These are phyloP conservation scores for Pseudorhiza aurosa DNA, from an alignment of 30 jellyfish, hydroid and myxozoan species.

Conservation along the genomic window DNA sequence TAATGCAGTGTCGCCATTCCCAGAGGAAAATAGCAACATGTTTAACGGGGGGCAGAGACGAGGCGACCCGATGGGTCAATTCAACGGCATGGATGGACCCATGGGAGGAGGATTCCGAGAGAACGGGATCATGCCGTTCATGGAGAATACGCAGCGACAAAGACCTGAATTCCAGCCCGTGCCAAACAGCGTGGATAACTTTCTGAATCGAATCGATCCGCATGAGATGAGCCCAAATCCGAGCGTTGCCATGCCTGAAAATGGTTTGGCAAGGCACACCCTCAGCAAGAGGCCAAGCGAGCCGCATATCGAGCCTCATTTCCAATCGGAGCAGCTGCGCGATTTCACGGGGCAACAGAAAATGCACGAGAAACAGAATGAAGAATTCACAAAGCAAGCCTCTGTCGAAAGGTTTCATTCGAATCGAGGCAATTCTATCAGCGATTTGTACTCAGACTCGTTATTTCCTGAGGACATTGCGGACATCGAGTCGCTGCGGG, in stretches of 20 bases:
- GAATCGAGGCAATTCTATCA: constrained; percentile 52
- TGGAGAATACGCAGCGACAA: neutral
- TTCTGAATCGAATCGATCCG: constrained; percentile 79
- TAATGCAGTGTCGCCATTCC: neutral
- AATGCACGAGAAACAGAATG: neutral
- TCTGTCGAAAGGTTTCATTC: constrained; percentile 13
- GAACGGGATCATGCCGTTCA: neutral
- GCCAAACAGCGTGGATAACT: constrained; percentile 24
- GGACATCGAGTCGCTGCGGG: constrained; percentile 85
- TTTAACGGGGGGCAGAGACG: constrained; percentile 5
- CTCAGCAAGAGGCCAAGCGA: constrained; percentile 53
- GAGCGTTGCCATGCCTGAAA: constrained; percentile 74
- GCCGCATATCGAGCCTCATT: neutral
- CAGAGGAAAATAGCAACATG: constrained; percentile 14
- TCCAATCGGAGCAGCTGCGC: neutral
- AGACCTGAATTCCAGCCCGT: constrained; percentile 18
- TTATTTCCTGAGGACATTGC: constrained; percentile 92
- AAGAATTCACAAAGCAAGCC: constrained; percentile 23
- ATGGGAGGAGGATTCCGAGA: neutral
- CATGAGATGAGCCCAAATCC: constrained; percentile 73
- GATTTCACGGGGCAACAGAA: constrained; percentile 11
- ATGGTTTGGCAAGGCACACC: constrained; percentile 62
- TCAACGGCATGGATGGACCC: neutral
- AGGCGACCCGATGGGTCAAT: too few species aligned
- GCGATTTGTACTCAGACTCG: constrained; percentile 89